Conservation (phyloP, 2,797 vertebrate genomes). For the Chloroceryle inda region DNA sequence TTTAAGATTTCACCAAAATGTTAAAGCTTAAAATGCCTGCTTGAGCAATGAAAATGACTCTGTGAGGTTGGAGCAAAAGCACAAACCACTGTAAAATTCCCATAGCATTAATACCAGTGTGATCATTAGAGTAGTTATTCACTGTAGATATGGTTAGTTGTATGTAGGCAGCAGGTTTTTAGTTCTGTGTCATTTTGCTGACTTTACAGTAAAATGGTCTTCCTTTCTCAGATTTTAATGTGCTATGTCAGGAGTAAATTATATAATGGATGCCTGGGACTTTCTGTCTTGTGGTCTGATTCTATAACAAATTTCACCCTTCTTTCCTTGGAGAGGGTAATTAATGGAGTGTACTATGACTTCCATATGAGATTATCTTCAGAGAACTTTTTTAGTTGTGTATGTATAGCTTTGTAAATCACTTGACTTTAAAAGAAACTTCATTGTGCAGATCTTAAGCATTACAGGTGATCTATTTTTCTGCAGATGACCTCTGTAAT, state of each 20-base stretch:
- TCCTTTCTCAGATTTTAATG: constrained; percentile 82
- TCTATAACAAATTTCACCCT: constrained; percentile 78
- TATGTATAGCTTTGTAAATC: constrained; percentile 26
- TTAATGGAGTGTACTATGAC: constrained; percentile 81
- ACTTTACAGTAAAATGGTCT: constrained; percentile 80
- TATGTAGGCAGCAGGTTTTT: constrained; percentile 64
- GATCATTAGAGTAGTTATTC: constrained; percentile 24
- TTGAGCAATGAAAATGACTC: not conserved
- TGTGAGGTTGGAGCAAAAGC: not conserved
- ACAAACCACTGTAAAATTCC: not conserved
- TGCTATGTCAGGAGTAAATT: constrained; percentile 83
- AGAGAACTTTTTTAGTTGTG: constrained; percentile 54
- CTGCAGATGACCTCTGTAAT: not conserved
- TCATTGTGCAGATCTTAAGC: not conserved
- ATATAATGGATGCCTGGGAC: constrained; percentile 79
- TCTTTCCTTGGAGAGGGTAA: constrained; percentile 80
- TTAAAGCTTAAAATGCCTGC: not conserved
- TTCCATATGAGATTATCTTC: constrained; percentile 70
- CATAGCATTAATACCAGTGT: not conserved
- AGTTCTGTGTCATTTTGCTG: constrained; percentile 80
- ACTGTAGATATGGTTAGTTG: constrained; percentile 61
- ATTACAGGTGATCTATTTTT: not conserved
- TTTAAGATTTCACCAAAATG: constrained; percentile 49
- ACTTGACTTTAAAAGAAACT: constrained; percentile 24
- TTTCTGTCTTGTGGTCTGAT: constrained; percentile 81